Evolutionary conservation across 1,140 invertebrate genomes (phyloP), one percentile per base, ranked within the genome.

Genomic region (Mya arenaria): DNA sequence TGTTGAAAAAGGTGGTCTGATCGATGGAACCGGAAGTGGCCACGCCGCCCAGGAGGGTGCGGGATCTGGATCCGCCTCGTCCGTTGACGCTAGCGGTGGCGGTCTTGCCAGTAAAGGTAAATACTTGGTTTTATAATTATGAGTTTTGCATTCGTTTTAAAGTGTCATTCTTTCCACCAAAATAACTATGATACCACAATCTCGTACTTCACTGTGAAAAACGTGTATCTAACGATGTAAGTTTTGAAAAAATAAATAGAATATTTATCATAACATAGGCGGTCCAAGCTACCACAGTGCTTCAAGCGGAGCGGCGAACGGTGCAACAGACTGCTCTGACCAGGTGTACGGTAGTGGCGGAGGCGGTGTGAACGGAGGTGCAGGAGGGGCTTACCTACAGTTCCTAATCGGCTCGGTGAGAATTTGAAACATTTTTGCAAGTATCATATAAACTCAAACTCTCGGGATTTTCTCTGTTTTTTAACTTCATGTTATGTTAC

Each of bases 321-420:
- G 88, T 25, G n/a, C 58, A 19, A 69, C 84, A 25, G 56, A 75
- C 52, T 71, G 39, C 37, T 79, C 84, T n/a, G 69, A 66, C 13
- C 66, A 84, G 48, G 74, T 83, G 75, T 79, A 68, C 34, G 89
- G 89, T 28, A 90, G 89, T 86, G 86, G 89, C 10, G 89, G 89
- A 6, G 89, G 87, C 34, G 87, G 86, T 13, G 55, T n/a, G 3
- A 19, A 69, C 75, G 84, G 85, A 44, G 82, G 84, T 23, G 55
- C 83, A 52, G 88, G 86, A 58, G 88, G 86, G 1, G 78, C 66
- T 48, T 56, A 79, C 30, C 62, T 89, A 19, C 63, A 65, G 4
- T 44, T 88, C 69, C 83, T 74, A 56, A 78, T 83, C 10, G 85
- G 82, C 56, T 68, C 82, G 71, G 85, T 87, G 56, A 83, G n/a